phyloP scores from a whole-genome alignment of 1,140 invertebrate genomes.

The Drosophila ananassae region DNA sequence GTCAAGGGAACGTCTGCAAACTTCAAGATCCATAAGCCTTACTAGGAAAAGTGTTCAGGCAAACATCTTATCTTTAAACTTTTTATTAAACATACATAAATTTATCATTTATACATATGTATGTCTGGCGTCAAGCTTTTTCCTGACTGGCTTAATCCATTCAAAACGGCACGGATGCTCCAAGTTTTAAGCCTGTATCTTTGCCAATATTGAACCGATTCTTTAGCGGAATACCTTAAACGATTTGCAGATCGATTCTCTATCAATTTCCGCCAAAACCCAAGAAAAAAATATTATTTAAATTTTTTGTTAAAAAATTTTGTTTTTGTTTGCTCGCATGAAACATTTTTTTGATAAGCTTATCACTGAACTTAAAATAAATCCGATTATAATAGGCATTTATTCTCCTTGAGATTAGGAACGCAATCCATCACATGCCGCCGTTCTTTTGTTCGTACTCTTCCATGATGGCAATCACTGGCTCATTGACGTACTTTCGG shows the following conservation, averaged over 20 bases:
- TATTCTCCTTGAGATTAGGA: constrained; percentile 17
- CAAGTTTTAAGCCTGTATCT: too few relatives aligned
- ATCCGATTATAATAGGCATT: constrained; percentile 7
- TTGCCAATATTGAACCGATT: too few relatives aligned
- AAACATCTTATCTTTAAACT: neutral
- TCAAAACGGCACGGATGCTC: neutral
- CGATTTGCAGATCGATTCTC: too few relatives aligned
- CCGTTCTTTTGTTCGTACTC: constrained; percentile 33
- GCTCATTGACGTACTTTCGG: constrained; percentile 60
- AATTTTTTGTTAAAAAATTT: too few relatives aligned
- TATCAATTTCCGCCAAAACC: too few relatives aligned
- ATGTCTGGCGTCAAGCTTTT: neutral
- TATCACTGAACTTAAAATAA: constrained; percentile 29
- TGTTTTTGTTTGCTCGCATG: neutral
- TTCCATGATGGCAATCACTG: constrained; percentile 64
- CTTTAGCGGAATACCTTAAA: too few relatives aligned
- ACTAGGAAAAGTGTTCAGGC: neutral
- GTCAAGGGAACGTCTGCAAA: constrained; percentile 15
- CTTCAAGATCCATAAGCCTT: neutral
- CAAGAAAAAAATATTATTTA: too few relatives aligned
- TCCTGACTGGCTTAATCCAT: neutral
- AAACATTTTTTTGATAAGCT: constrained; percentile 4
- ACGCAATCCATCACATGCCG: constrained; percentile 5
- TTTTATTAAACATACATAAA: too few relatives aligned
- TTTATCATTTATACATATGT: neutral